These are phyloP conservation scores for Lichenostomus cassidix DNA, from an alignment of 2,113 vertebrate species.

Conservation along the genomic window DNA sequence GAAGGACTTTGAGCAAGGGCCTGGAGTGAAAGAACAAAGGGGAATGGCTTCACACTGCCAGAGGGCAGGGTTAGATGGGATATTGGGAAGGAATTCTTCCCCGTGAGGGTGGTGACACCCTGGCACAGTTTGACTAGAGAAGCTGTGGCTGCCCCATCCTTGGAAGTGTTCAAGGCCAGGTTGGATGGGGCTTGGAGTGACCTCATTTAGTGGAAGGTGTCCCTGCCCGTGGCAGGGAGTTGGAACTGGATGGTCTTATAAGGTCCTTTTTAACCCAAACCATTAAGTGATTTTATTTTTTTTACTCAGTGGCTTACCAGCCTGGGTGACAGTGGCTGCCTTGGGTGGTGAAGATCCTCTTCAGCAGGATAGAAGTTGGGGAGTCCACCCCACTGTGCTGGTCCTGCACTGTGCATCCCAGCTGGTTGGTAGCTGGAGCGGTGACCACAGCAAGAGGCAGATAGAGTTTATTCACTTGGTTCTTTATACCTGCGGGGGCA, in stretches of 20 bases:
- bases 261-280: background rate
- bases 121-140: background rate
- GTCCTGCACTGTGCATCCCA: background rate
- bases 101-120: fast-evolving
- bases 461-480: background rate
- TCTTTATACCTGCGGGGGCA: background rate
- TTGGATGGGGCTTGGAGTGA: background rate
- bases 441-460: background rate
- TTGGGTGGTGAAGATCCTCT: background rate
- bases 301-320: background rate
- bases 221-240: background rate
- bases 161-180: background rate
- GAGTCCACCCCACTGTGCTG: background rate
- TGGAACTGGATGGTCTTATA: background rate
- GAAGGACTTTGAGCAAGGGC: background rate
- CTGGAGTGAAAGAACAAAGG: background rate
- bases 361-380: background rate
- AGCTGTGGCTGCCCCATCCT: background rate
- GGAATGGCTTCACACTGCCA: background rate
- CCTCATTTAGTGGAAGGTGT: fast-evolving
- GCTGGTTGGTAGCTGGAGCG: background rate
- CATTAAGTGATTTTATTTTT: background rate
- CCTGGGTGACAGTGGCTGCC: background rate
- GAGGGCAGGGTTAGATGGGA: background rate
- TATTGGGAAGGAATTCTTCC: background rate